phyloP scores from a whole-genome alignment of 1,140 invertebrate species.

The Vollenhovia emeryi region DNA sequence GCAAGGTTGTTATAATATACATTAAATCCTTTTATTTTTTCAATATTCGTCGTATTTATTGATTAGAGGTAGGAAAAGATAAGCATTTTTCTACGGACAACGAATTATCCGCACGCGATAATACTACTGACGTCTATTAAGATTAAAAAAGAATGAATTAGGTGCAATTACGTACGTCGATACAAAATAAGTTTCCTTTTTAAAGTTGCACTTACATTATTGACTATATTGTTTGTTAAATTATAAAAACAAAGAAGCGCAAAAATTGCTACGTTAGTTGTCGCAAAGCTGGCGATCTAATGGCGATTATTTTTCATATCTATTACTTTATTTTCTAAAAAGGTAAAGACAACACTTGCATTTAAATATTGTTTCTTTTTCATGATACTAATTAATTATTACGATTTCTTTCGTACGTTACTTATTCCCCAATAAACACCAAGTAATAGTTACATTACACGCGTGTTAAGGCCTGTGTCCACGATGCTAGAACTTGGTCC shows the following conservation, averaged over 20 bases:
- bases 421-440: no score
- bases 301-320: neutral
- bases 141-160: neutral
- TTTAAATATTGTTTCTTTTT: neutral
- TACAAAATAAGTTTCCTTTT: neutral
- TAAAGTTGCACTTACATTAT: neutral
- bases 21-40: neutral
- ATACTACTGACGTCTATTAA: neutral
- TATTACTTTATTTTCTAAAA: neutral
- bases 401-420: neutral
- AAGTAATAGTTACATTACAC: no score
- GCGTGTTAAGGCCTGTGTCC: no score
- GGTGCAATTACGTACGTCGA: neutral
- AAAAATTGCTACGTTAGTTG: neutral
- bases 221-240: neutral
- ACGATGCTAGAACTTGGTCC: no score
- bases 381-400: neutral
- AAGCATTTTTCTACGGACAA: neutral
- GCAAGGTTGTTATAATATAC: neutral
- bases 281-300: neutral
- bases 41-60: slow-evolving; percentile 1
- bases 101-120: neutral
- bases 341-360: neutral
- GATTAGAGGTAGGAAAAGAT: neutral
- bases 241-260: neutral